Evolutionary conservation across 2,113 vertebrate genomes (phyloP).

Genomic region (Centropus bengalensis): DNA sequence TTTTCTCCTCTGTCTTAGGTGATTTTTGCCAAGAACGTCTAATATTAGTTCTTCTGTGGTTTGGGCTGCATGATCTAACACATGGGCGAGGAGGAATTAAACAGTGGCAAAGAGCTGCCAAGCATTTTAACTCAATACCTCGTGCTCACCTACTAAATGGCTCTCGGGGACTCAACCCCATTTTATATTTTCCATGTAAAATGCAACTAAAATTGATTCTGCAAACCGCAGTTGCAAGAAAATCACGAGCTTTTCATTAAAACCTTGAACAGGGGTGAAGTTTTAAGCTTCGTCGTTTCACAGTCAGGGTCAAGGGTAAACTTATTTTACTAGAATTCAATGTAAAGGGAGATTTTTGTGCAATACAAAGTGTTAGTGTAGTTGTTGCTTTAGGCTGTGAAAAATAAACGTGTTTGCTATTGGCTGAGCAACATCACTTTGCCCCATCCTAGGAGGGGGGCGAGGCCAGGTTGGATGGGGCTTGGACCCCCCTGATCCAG

Average conservation of each 20-base stretch:
- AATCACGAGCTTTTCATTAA: not conserved
- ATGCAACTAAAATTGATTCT: not conserved
- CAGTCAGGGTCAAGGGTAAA: rapidly evolving
- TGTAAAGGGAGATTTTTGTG: rapidly evolving
- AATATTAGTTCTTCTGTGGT: not conserved
- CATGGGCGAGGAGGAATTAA: not conserved
- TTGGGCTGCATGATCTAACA: not conserved
- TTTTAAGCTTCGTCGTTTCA: not conserved
- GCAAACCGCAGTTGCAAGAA: not conserved
- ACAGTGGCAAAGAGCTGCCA: not conserved
- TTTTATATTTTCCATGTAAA: not conserved
- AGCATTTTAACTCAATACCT: not conserved
- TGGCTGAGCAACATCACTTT: no score
- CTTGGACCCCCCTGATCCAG: no score
- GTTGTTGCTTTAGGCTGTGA: not conserved
- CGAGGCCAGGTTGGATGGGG: no score
- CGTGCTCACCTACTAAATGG: not conserved
- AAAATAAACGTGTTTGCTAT: not conserved
- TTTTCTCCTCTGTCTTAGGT: not conserved
- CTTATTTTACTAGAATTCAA: not conserved
- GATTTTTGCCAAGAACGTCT: not conserved
- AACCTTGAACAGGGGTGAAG: not conserved
- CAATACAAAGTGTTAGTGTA: not conserved
- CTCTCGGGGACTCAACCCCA: not conserved
- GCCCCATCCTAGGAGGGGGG: no score